Percentiles rank a stretch among this genome's conserved stretches.
phyloP scores from a whole-genome alignment of 2,888 invertebrate species.

The Drosophila anomelani region DNA sequence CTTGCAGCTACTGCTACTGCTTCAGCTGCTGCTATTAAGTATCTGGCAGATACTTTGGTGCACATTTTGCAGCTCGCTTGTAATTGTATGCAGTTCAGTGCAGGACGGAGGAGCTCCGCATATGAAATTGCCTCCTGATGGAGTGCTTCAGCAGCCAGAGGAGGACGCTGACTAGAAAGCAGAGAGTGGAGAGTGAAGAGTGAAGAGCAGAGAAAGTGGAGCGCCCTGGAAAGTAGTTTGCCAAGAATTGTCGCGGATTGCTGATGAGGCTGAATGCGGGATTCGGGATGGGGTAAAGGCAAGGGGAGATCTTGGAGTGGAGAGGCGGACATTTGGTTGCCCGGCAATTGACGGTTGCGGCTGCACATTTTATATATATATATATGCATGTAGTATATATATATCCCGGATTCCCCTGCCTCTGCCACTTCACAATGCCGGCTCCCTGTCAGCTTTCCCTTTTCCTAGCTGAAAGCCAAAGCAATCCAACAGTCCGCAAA shows the following conservation, averaged over 20 bases:
- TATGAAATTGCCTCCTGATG: constrained; percentile 37
- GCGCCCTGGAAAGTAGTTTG: constrained; percentile 63
- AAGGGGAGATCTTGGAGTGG: neutral
- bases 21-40: constrained; percentile 63
- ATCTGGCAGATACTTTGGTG: constrained; percentile 77
- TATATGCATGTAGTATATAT: neutral
- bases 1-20: constrained; percentile 10
- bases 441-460: constrained; percentile 48
- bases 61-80: constrained; percentile 78
- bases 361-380: constrained; percentile 53
- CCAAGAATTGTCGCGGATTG: constrained; percentile 77
- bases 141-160: constrained; percentile 1
- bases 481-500: constrained; percentile 40
- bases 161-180: constrained; percentile 6
- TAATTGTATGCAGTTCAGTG: constrained; percentile 76
- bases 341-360: constrained; percentile 78
- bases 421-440: neutral
- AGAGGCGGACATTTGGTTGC: constrained; percentile 60
- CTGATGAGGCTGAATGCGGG: constrained; percentile 61
- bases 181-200: constrained; percentile 2
- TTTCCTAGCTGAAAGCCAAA: constrained; percentile 45
- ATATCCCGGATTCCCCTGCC: constrained; percentile 47
- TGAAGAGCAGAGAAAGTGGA: constrained; percentile 38
- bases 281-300: neutral
- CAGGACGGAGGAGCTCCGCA: constrained; percentile 32